phyloP scores from a whole-genome alignment of 2,888 invertebrate species.

The Aproaerema taeniolella region DNA sequence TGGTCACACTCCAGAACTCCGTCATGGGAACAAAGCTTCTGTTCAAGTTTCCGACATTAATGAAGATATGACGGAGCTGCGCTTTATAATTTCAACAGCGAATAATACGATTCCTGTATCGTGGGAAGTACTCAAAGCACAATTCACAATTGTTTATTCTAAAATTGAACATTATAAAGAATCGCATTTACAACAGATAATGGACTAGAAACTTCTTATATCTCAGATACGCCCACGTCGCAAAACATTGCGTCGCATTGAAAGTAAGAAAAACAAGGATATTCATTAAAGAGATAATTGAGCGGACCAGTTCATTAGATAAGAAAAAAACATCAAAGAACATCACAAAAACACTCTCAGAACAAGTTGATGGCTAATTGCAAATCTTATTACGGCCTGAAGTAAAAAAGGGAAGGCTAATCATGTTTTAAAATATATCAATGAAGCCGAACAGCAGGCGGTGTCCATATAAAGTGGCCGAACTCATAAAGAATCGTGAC shows the following conservation, averaged over 20 bases:
- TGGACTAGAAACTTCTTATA: too few species aligned
- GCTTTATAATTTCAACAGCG: conserved; percentile 38
- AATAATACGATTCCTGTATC: too few species aligned
- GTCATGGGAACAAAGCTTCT: conserved; percentile 61
- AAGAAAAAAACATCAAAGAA: conserved; percentile 10
- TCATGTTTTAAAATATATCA: conserved; percentile 3
- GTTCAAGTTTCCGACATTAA: conserved; percentile 45
- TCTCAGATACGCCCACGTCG: too few species aligned
- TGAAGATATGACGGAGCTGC: conserved; percentile 36
- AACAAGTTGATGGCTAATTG: conserved; percentile 26
- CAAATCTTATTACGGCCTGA: conserved; percentile 24
- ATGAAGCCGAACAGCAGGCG: conserved; percentile 1
- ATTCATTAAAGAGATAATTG: conserved; percentile 31
- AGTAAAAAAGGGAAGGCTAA: conserved; percentile 1
- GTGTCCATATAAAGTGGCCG: conserved; percentile 7
- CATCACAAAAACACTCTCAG: conserved; percentile 28
- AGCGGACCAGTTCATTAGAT: too few species aligned
- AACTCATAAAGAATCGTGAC: conserved; percentile 32
- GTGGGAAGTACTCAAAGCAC: too few species aligned
- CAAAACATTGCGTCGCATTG: too few species aligned
- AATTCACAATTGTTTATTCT: too few species aligned
- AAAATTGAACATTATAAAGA: too few species aligned
- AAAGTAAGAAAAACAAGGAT: conserved; percentile 27
- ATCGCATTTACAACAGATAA: too few species aligned
- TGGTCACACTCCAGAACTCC: conserved; percentile 55